Conservation (phyloP, 2,888 invertebrate species). For the Saturnia japonica region DNA sequence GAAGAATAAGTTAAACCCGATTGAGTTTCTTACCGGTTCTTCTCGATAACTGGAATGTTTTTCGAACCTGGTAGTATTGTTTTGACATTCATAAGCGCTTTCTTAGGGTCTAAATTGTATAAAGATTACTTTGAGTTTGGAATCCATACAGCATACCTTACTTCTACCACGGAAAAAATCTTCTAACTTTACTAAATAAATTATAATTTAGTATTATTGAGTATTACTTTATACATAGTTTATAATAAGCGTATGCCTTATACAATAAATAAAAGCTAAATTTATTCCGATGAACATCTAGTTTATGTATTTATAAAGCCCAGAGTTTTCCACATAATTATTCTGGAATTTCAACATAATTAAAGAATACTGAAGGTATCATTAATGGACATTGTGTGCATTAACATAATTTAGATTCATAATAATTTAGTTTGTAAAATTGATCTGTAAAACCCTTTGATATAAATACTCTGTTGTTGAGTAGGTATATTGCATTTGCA, state of each 20-base stretch:
- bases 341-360: background rate
- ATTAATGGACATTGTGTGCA: background rate
- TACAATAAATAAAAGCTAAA: background rate
- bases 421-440: background rate
- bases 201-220: background rate
- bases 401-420: background rate
- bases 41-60: no score
- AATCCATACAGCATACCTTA: no score
- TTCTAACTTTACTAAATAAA: no score
- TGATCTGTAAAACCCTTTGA: background rate
- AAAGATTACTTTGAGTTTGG: no score
- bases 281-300: background rate
- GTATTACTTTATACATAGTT: background rate
- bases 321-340: background rate
- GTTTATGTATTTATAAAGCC: background rate
- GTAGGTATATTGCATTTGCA: no score
- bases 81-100: no score
- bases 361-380: background rate
- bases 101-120: no score
- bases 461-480: no score
- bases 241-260: background rate
- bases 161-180: no score
- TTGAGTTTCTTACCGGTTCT: no score
- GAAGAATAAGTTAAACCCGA: no score
- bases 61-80: no score